Evolutionary conservation across 30 jellyfish, hydroid and myxozoan genomes (phyloP).

Genomic region (Nemopilema nomurai): DNA sequence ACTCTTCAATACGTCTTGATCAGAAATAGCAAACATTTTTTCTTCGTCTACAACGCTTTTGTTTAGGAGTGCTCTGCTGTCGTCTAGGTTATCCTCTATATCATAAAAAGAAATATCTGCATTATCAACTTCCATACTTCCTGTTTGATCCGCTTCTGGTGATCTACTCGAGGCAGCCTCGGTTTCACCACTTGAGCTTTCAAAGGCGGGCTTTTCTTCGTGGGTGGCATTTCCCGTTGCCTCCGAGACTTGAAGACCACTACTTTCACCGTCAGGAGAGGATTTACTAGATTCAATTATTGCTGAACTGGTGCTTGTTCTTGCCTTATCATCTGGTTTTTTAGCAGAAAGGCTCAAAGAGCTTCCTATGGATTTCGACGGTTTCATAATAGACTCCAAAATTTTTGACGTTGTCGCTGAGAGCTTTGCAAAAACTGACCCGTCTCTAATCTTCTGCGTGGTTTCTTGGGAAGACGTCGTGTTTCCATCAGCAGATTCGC

Average conservation of each 20-base stretch:
- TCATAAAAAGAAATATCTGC: constrained; percentile 15
- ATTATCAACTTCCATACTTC: neutral
- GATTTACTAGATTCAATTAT: neutral
- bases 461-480: neutral
- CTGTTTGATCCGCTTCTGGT: neutral
- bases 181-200: neutral
- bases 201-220: neutral
- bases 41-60: neutral
- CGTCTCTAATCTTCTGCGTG: neutral
- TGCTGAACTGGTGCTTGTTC: neutral
- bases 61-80: neutral
- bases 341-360: neutral
- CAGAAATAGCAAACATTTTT: neutral
- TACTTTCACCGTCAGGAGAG: neutral
- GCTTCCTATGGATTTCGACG: neutral
- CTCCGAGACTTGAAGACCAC: neutral
- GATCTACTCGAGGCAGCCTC: neutral
- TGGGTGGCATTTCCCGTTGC: neutral
- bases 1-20: neutral
- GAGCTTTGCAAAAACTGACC: constrained; percentile 23
- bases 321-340: neutral
- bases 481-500: neutral
- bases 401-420: constrained; percentile 41
- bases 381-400: constrained; percentile 21
- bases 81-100: constrained; percentile 13